Base-by-base conservation (phyloP, 2,888 invertebrate genomes). In the Xanthorhoe spadicearia region DNA sequence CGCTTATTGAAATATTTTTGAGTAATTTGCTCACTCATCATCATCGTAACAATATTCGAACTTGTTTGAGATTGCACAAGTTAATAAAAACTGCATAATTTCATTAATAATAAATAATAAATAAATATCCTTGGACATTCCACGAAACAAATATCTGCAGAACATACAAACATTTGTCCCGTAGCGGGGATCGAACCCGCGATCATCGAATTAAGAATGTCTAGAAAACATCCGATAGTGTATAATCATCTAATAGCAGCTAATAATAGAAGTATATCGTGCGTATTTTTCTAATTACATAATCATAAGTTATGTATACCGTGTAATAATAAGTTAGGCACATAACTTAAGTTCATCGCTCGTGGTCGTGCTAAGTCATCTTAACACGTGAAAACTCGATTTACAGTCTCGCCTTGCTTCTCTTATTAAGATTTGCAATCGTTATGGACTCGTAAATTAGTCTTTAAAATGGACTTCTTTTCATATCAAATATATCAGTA, bases 201-300 rank as follows among this genome's bases (percentile, higher is more conserved):
- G n/a, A n/a, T n/a, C n/a, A n/a, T n/a, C n/a, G n/a, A n/a, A n/a
- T n/a, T 19, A 61, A 35, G 19, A 55, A 64, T 19, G n/a, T 43
- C 32, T 46, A 55, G 51, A 51, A 55, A 55, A 43, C 17, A 50
- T 18, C 28, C 13, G 58, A 56, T 54, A 23, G 23, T 54, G 35
- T 49, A 48, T 55, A 55, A 64, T 67, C 52, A 52, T 18, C 8
- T 52, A 28, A 61, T 56, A 55, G 52, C 38, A 10, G 38, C 23
- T 64, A 64, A 63, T 60, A 56, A 55, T n/a, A 52, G 43, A 38
- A 62, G 55, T 49, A 61, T 57, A 15, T 64, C 60, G 51, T 51
- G 60, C 57, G 13, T 51, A 51, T 54, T 62, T 35, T 61, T 63
- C 54, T 59, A 55, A 67, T 64, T 61, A 61, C 64, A 61, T 61